Evolutionary conservation across 2,113 vertebrate species (phyloP), one percentile per base, ranked within the genome.

Genomic region (Eublepharis macularius): DNA sequence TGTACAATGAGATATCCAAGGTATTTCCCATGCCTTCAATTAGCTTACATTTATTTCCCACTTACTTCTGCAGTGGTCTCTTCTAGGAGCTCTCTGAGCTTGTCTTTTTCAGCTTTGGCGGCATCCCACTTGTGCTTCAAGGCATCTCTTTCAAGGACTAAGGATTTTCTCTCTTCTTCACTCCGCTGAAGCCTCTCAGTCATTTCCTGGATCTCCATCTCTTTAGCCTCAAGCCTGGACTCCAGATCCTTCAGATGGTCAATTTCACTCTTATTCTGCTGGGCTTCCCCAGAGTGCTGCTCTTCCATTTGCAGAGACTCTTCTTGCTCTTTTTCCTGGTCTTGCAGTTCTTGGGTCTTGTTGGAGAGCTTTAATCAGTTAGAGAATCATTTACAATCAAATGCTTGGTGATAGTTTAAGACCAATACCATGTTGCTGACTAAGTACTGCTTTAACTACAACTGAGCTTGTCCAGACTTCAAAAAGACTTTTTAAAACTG

Each of bases 81-180:
- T n/a, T n/a, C n/a, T n/a, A n/a, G n/a, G n/a, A n/a, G n/a, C n/a
- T n/a, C n/a, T n/a, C n/a, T n/a, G n/a, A n/a, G n/a, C n/a, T n/a
- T n/a, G 6, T 96, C 90, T 80, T 84, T 92, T 86, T 96, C 95
- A 1, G 34, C 47, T 51, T 87, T 85, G 82, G 96, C 89, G 65
- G 51, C 66, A 73, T 94, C 88, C 19, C 93, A 72, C 29, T 86
- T 36, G 19, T 43, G 66, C 75, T 89, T 75, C n/a, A 95, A 87
- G 5, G 86, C 12, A 74, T 92, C 85, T 72, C 90, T 92, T 83
- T 79, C 88, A 65, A 92, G 83, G 76, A 69, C 83, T 76, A 91
- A 6, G 34, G 51, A 80, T 73, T 39, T 82, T 14, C 66, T 83
- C 49, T 95, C 89, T 47, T 92, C 93, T 32, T 84, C 90, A 83